Conservation (phyloP, 2,113 vertebrate genomes). For the Oryzias curvinotus region DNA sequence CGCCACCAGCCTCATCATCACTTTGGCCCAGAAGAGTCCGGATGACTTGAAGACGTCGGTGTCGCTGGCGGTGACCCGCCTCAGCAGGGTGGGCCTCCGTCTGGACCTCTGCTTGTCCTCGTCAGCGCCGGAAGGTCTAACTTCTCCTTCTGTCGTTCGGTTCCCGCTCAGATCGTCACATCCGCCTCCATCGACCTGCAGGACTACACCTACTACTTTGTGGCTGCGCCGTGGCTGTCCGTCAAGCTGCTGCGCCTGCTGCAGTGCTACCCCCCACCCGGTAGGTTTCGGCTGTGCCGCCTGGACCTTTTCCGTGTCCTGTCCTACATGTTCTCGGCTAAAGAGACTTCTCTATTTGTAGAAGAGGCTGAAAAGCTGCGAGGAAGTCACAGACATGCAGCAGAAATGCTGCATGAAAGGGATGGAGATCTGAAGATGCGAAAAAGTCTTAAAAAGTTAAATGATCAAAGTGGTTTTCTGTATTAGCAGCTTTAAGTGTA, state of each 20-base stretch:
- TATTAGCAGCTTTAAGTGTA: no score
- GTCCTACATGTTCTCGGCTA: no score
- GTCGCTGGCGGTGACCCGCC: slow-evolving; percentile 86
- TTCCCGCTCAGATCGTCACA: slow-evolving; percentile 83
- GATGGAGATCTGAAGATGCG: background rate
- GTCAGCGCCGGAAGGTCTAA: background rate
- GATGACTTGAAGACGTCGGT: slow-evolving; percentile 93
- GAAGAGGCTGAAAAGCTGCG: no score
- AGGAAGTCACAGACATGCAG: no score
- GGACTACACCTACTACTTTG: slow-evolving; percentile 93
- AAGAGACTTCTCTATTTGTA: no score
- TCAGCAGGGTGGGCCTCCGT: slow-evolving; percentile 81
- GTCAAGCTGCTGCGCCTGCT: slow-evolving; percentile 87
- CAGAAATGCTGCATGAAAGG: no score
- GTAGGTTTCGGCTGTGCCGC: background rate
- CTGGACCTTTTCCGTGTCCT: background rate
- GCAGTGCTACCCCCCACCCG: slow-evolving; percentile 86
- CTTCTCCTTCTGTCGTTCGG: background rate
- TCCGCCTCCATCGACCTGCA: slow-evolving; percentile 91
- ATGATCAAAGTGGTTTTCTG: no score
- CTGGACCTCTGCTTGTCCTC: no score
- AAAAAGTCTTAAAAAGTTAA: background rate
- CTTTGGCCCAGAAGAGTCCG: slow-evolving; percentile 91
- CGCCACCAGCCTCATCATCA: slow-evolving; percentile 88
- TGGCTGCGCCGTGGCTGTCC: slow-evolving; percentile 90